A percentile compares a stretch with the other conserved stretches of the same genome.
Conservation (phyloP, 2,888 invertebrate genomes). For the Pristionchus maxplancki region DNA sequence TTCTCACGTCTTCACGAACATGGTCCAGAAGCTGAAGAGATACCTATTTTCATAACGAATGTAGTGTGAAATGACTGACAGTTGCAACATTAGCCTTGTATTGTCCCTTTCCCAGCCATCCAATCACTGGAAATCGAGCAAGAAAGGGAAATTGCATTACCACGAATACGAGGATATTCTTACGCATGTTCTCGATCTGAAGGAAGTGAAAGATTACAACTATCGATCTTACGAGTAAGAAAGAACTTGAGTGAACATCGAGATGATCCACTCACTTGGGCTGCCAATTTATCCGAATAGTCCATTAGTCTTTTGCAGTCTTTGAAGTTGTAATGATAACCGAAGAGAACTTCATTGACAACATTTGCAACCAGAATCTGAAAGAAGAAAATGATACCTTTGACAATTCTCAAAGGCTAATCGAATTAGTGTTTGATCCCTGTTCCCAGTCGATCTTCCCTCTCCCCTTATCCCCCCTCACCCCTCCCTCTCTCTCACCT, state of each 20-base stretch:
- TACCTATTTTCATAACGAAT: background rate
- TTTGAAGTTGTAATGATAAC: slow-evolving; percentile 45
- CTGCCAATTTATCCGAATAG: slow-evolving; percentile 2
- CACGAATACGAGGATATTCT: slow-evolving; percentile 31
- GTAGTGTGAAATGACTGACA: background rate
- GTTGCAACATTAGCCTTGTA: background rate
- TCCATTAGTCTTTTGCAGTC: slow-evolving; percentile 49
- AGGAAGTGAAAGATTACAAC: no score
- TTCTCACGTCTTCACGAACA: background rate
- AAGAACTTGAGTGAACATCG: no score
- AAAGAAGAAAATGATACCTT: background rate
- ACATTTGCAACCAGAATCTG: slow-evolving; percentile 56
- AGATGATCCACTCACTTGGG: background rate
- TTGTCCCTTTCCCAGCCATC: slow-evolving; percentile 33
- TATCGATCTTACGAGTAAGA: no score
- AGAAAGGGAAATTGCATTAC: slow-evolving; percentile 45
- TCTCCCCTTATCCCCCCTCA: background rate
- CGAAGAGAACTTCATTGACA: slow-evolving; percentile 53
- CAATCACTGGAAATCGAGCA: slow-evolving; percentile 15
- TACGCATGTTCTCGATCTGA: slow-evolving; percentile 44
- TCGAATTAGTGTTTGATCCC: background rate
- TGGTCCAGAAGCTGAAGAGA: background rate
- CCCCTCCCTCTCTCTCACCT: slow-evolving; percentile 45
- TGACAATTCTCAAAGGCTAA: background rate
- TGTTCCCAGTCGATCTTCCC: background rate